A percentile compares a stretch with the other conserved stretches of the same genome.
Evolutionary conservation across 2,888 invertebrate species (phyloP).

Genomic region (Mycalesis mineus): DNA sequence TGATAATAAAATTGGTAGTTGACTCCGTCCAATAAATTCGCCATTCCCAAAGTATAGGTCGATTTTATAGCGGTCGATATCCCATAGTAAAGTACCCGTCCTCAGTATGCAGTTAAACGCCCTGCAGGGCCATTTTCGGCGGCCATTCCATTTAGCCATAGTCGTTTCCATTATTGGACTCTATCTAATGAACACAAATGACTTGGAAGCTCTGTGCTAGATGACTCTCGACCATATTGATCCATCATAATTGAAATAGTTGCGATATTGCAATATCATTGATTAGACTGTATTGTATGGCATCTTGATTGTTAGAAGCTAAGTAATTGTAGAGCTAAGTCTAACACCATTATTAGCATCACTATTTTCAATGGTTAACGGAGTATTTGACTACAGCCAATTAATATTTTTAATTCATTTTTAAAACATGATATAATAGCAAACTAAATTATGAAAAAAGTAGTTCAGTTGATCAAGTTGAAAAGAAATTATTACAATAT

Average conservation of each 20-base stretch:
- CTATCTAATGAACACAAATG: constrained; percentile 69
- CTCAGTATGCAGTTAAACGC: constrained; percentile 48
- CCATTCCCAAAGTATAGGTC: constrained; percentile 17
- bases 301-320: background rate
- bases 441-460: too few relatives aligned
- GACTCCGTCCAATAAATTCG: background rate
- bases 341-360: background rate
- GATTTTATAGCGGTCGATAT: constrained; percentile 22
- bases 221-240: constrained; percentile 33
- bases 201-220: constrained; percentile 46
- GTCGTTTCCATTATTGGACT: constrained; percentile 62
- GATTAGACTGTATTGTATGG: background rate
- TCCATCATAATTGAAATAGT: constrained; percentile 27
- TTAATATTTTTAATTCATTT: too few relatives aligned
- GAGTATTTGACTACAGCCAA: too few relatives aligned
- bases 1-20: background rate
- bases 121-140: constrained; percentile 50
- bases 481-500: too few relatives aligned
- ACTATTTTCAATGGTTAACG: too few relatives aligned
- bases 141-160: constrained; percentile 52
- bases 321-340: background rate
- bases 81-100: constrained; percentile 28
- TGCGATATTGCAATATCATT: constrained; percentile 26
- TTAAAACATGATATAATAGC: too few relatives aligned
- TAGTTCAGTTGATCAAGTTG: too few relatives aligned